Evolutionary conservation across 2,113 vertebrate species (phyloP), one percentile per base, ranked within the genome.

Genomic region (Corythoichthys haematopterus): DNA sequence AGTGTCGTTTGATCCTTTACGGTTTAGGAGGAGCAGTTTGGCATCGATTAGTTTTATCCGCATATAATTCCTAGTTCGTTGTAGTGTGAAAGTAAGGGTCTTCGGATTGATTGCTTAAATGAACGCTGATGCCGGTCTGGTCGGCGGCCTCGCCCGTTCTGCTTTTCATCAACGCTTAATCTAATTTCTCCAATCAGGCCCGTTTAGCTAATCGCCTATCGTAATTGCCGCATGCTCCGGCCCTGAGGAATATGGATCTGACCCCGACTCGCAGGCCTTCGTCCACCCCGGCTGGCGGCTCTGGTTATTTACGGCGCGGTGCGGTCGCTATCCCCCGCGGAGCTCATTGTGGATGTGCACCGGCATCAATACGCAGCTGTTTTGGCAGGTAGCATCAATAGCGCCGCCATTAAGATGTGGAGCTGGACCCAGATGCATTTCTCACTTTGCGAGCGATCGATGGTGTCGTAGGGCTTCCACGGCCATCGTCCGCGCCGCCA

Each of bases 401-500:
- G 82, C 70, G 74, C 66, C 33, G 83, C 85, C 83, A 87, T 89
- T 89, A 90, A 89, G 86, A 87, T 81, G 82, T 86, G 84, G 82
- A 81, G 89, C 85, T 74, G 83, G 87, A 87, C 78, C 70, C 59
- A 88, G 87, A 87, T 84, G 79, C 87, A 81, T 87, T 86, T 78
- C 71, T 82, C 74, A 47, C 78, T 69, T 71, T 77, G 83, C 72
- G 75, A 84, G 80, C 80, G 84, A 91, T 91, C 88, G 80, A 91
- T 91, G 88, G 48, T 80, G 86, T 80, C 84, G 79, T 78, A 72
- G 84, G 75, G 87, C 80, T 85, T 81, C 85, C 82, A 83, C 83
- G 83, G 85, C 88, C 85, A 87, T 85, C 82, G 81, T 88, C 87
- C 87, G 79, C 83, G 9, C 78, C 80, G 80, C 84, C 86, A 90